Evolutionary conservation across 2,797 vertebrate genomes (phyloP).

Genomic region (Pseudotriccus pelzelni): DNA sequence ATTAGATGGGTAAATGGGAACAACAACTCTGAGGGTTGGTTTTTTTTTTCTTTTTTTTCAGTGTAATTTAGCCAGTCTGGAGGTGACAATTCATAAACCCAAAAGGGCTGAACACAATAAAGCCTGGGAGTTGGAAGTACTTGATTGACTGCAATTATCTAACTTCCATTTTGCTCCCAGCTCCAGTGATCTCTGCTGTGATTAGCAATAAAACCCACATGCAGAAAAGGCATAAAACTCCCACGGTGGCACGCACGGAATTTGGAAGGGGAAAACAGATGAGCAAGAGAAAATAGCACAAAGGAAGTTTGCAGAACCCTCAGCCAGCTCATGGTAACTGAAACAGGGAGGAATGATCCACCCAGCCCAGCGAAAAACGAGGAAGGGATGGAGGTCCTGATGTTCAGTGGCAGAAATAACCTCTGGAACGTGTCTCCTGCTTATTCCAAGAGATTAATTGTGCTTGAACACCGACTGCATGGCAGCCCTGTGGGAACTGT

Average conservation of each 20-base stretch:
- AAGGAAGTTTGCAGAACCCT: background rate
- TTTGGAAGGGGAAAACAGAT: background rate
- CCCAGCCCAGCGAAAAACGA: background rate
- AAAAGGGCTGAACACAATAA: background rate
- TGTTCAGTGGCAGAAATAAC: background rate
- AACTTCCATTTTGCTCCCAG: background rate
- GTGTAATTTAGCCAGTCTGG: background rate
- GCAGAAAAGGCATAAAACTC: background rate
- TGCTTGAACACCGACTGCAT: background rate
- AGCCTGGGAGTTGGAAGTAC: background rate
- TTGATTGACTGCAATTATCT: background rate
- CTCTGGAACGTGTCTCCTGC: background rate
- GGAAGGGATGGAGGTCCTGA: background rate
- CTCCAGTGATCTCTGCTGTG: background rate
- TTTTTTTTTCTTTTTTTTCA: background rate
- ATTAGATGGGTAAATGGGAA: background rate
- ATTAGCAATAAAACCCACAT: constrained; percentile 16
- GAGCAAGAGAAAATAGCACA: background rate
- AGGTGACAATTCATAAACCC: constrained; percentile 4
- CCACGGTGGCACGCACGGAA: background rate
- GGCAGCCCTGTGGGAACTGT: background rate
- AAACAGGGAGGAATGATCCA: background rate
- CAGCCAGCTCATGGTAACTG: background rate
- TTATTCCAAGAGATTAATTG: background rate
- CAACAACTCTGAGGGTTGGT: background rate